phyloP scores from a whole-genome alignment of 2,888 invertebrate species.

The Panorpa germanica region DNA sequence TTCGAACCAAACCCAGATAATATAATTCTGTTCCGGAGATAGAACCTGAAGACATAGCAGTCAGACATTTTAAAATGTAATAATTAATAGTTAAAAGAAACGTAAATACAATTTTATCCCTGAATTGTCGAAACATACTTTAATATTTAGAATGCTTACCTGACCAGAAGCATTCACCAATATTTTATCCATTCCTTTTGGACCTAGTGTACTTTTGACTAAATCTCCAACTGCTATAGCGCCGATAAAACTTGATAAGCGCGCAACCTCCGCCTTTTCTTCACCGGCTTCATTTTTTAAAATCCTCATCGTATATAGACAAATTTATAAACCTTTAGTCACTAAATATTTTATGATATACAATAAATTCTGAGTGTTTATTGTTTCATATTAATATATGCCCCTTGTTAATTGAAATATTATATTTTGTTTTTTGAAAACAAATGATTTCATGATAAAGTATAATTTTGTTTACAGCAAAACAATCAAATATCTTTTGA shows the following conservation, averaged over 20 bases:
- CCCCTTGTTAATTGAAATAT: background rate
- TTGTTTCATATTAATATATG: background rate
- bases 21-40: too few species aligned
- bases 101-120: too few species aligned
- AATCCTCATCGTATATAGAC: constrained; percentile 85
- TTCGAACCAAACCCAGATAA: too few species aligned
- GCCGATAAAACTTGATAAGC: constrained; percentile 94
- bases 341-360: constrained; percentile 10
- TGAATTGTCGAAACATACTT: too few species aligned
- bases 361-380: too few species aligned
- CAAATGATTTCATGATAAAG: too few species aligned
- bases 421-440: too few species aligned
- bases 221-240: constrained; percentile 98
- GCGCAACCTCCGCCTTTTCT: constrained; percentile 93
- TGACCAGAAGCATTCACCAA: constrained; percentile 60
- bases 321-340: constrained; percentile 49
- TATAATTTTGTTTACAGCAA: too few species aligned
- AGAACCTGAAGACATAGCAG: too few species aligned
- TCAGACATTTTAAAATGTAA: constrained; percentile 3
- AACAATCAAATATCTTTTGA: too few species aligned
- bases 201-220: constrained; percentile 94
- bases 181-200: constrained; percentile 97
- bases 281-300: constrained; percentile 93
- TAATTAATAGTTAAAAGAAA: too few species aligned
- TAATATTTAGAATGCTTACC: constrained; percentile 17